Conservation (phyloP, 2,113 vertebrate species). For the Rhabdomys dilectus region DNA sequence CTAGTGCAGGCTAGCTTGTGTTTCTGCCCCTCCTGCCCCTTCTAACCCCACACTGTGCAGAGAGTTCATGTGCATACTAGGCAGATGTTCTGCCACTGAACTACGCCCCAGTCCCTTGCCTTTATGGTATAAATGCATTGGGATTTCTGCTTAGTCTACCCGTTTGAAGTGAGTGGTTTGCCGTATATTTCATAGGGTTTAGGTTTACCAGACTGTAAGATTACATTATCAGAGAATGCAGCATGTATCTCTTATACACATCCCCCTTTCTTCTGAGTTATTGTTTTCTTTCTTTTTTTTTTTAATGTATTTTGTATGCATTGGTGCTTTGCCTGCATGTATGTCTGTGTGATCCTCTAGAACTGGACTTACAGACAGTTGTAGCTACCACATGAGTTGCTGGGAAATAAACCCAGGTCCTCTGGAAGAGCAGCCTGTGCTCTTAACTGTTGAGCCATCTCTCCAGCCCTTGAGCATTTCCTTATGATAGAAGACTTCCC, state of each 20-base stretch:
- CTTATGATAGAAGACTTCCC: neutral
- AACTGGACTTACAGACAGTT: neutral
- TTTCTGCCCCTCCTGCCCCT: neutral
- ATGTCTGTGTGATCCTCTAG: neutral
- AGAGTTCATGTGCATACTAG: neutral
- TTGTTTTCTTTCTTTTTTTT: neutral
- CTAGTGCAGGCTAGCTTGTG: neutral
- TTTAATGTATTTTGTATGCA: neutral
- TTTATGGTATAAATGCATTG: neutral
- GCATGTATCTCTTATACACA: neutral
- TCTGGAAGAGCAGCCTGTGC: neutral
- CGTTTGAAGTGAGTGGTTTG: neutral
- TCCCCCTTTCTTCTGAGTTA: neutral
- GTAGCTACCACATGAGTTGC: neutral
- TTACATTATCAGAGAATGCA: neutral
- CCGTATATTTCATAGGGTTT: conserved; percentile 11
- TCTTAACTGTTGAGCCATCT: neutral
- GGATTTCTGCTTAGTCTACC: neutral
- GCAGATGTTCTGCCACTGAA: neutral
- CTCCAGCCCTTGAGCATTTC: neutral
- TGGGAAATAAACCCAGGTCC: neutral
- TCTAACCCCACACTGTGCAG: neutral
- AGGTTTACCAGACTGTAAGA: neutral
- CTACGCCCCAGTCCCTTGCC: neutral
- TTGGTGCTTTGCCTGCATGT: neutral